These are phyloP conservation scores for Brachionus sp. DNA, from an alignment of 1,140 invertebrate species.

Conservation along the genomic window DNA sequence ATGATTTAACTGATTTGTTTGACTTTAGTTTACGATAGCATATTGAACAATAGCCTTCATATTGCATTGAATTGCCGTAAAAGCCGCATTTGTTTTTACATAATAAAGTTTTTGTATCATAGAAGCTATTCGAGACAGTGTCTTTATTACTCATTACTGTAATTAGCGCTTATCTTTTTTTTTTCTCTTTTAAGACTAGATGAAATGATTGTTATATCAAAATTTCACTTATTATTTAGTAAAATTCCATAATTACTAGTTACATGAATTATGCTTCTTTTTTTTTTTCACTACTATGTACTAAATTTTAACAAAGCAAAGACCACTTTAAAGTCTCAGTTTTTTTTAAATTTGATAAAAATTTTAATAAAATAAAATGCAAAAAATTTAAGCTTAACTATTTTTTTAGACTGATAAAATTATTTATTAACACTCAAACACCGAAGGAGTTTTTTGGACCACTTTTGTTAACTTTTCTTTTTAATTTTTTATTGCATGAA, in stretches of 20 bases:
- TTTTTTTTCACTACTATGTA: background rate
- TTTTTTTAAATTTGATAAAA: no score
- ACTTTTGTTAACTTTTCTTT: no score
- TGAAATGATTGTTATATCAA: background rate
- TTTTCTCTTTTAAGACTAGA: background rate
- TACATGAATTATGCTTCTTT: background rate
- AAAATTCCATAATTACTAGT: background rate
- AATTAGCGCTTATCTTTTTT: background rate
- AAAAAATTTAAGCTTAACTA: no score
- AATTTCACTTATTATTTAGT: background rate
- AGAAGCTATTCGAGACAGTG: background rate
- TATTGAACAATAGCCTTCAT: slow-evolving; percentile 93
- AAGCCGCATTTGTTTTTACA: slow-evolving; percentile 93
- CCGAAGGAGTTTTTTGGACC: no score
- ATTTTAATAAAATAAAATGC: no score
- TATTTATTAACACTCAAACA: no score
- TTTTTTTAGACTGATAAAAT: no score
- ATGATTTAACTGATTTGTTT: background rate
- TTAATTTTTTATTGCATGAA: no score
- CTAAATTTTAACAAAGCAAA: background rate
- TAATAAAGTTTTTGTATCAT: slow-evolving; percentile 57
- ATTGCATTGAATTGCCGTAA: slow-evolving; percentile 86
- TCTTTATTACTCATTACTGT: background rate
- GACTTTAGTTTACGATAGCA: slow-evolving; percentile 62
- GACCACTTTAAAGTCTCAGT: no score